phyloP scores from a whole-genome alignment of 1,140 invertebrate genomes.

The Macrocentrus cingulum region DNA sequence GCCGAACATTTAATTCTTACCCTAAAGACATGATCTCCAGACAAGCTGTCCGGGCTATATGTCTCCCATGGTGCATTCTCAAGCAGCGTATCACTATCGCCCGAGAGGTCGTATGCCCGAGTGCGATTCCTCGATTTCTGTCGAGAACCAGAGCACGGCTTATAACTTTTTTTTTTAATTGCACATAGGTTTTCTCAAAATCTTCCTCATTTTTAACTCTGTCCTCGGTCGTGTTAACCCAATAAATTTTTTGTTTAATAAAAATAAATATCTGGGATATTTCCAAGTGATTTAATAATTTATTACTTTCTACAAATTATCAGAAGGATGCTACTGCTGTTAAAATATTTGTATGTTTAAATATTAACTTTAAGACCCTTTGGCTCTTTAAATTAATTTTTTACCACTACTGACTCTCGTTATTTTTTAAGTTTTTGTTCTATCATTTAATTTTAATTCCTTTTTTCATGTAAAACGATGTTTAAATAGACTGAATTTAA shows the following conservation, averaged over 20 bases:
- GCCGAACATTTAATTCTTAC: slow-evolving; percentile 46
- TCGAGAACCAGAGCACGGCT: slow-evolving; percentile 54
- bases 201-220: not conserved
- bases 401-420: too few relatives aligned
- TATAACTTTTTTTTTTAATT: slow-evolving; percentile 33
- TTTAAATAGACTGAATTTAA: too few relatives aligned
- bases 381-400: too few relatives aligned
- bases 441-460: too few relatives aligned
- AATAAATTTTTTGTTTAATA: not conserved
- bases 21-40: slow-evolving; percentile 61
- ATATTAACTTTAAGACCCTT: too few relatives aligned
- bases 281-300: too few relatives aligned
- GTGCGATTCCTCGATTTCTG: slow-evolving; percentile 58
- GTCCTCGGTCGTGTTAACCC: not conserved
- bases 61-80: slow-evolving; percentile 68
- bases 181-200: not conserved
- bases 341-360: too few relatives aligned
- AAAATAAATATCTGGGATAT: not conserved
- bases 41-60: slow-evolving; percentile 60
- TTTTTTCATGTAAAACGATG: not conserved
- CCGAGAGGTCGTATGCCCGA: slow-evolving; percentile 56
- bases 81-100: slow-evolving; percentile 63
- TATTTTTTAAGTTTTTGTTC: too few relatives aligned
- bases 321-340: too few relatives aligned
- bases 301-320: too few relatives aligned